Evolutionary conservation across 1,140 invertebrate species (phyloP), one percentile per base, ranked within the genome.

Genomic region (Matsumurasca onukii): DNA sequence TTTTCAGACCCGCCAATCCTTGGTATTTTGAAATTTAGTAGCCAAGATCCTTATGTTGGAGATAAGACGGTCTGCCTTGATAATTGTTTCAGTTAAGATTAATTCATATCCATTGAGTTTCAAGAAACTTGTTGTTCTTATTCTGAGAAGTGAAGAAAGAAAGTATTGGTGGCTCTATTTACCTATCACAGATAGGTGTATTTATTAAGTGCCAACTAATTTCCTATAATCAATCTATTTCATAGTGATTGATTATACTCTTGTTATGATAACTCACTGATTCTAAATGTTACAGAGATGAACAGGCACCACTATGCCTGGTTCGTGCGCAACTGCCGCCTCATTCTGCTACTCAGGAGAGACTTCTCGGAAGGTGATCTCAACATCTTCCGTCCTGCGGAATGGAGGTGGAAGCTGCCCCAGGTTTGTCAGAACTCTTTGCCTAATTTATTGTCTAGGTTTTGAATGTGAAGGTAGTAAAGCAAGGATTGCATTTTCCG

Each of bases 291-390:
- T 84, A 70, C 78, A 92, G 92, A 96, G 85, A 97, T 98, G 94
- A 98, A 98, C 81, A 89, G 98, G 45, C 97, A 99, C 80, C 98
- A 99, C 82, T 98, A 98, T 81, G 92, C 95, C 3, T 81, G 98
- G 70, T 99, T 98, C 82, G 89, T 99, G 0, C 88, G 97, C 66
- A 98, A 98, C 81, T 98, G 97, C 79, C 91, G 96, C 15, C 82
- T 99, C 71, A 97, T 99, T 72, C 84, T 99, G 48, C 82, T 99
- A 61, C 81, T 99, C 71, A 84, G 97, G 29, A 86, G 95, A 65
- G 97, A 98, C 80, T 95, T 96, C 77, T 92, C 91, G 34, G 90
- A 96, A 75, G 91, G 93, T 13, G 93, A 97, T 76, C 86, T 96
- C 31, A 96, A 98, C 78, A 95, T 96, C 68, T 99, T 99, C 85